Conservation (phyloP, 2,797 vertebrate species). For the Acestrorhynchus altus region DNA sequence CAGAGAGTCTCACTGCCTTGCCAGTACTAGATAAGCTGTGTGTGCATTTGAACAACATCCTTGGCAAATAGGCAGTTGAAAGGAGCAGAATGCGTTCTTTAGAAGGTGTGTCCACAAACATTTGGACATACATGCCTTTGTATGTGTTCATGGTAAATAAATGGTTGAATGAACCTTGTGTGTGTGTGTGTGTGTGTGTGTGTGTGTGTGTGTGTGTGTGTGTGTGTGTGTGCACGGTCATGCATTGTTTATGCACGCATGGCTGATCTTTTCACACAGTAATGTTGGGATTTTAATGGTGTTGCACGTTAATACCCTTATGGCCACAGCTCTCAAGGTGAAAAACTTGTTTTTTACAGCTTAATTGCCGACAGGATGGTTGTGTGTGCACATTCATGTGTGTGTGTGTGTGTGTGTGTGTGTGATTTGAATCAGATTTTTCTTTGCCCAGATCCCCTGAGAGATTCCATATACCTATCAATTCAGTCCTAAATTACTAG, state of each 20-base stretch:
- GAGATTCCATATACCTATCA: conserved; percentile 52
- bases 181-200: not conserved
- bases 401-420: not conserved
- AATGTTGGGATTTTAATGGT: conserved; percentile 22
- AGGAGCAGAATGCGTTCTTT: too few relatives aligned
- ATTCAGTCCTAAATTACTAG: conserved; percentile 52
- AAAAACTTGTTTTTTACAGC: conserved; percentile 23
- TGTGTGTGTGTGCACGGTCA: conserved; percentile 1
- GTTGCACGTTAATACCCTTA: conserved; percentile 39
- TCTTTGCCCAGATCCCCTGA: conserved; percentile 28
- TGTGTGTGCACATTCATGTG: conserved; percentile 1
- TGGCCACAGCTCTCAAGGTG: conserved; percentile 43
- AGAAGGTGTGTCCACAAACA: too few relatives aligned
- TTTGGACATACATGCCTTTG: too few relatives aligned
- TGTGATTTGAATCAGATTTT: conserved; percentile 16
- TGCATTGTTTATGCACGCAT: conserved; percentile 31
- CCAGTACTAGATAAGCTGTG: too few relatives aligned
- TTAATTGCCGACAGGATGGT: conserved; percentile 34
- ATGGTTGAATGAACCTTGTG: too few relatives aligned
- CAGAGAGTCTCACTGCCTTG: too few relatives aligned
- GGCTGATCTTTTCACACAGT: conserved; percentile 36
- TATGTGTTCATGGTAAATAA: too few relatives aligned
- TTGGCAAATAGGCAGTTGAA: too few relatives aligned
- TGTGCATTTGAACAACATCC: too few relatives aligned
- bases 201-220: conserved; percentile 19